phyloP scores from a whole-genome alignment of 2,888 invertebrate genomes.

The Leptinotarsa haldemani region DNA sequence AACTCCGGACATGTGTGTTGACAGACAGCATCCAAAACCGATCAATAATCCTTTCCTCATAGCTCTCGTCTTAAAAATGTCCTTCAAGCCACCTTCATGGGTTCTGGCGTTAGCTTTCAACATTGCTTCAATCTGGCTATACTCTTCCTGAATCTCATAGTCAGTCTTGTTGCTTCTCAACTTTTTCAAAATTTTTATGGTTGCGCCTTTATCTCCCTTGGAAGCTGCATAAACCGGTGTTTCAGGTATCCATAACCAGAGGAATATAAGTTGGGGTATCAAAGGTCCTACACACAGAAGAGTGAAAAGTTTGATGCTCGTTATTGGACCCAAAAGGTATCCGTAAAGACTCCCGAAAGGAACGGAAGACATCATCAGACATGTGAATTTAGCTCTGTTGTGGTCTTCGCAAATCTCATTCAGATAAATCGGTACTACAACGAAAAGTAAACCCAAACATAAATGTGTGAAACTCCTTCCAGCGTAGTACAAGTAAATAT shows the following conservation, averaged over 20 bases:
- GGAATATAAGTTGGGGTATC: slow-evolving; percentile 28
- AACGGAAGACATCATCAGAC: slow-evolving; percentile 60
- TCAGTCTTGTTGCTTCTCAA: slow-evolving; percentile 2
- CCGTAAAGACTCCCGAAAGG: slow-evolving; percentile 35
- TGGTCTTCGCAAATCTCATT: slow-evolving; percentile 61
- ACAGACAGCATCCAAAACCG: neutral
- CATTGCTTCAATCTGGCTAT: slow-evolving; percentile 64
- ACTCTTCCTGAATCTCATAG: neutral
- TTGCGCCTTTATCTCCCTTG: neutral
- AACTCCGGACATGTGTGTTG: neutral
- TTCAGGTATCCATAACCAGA: slow-evolving; percentile 35
- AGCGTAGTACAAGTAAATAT: slow-evolving; percentile 60
- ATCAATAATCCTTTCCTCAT: neutral
- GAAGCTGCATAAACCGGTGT: slow-evolving; percentile 38
- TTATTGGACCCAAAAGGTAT: slow-evolving; percentile 34
- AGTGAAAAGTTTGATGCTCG: slow-evolving; percentile 20
- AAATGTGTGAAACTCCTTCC: slow-evolving; percentile 55
- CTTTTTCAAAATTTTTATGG: neutral
- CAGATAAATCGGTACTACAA: slow-evolving; percentile 82
- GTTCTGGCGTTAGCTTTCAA: slow-evolving; percentile 67
- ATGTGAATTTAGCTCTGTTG: slow-evolving; percentile 73
- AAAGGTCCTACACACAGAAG: slow-evolving; percentile 33
- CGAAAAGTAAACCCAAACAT: neutral
- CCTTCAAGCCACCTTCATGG: neutral
- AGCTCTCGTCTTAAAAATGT: neutral